phyloP scores from a whole-genome alignment of 2,113 vertebrate species.

The Sitta europaea region DNA sequence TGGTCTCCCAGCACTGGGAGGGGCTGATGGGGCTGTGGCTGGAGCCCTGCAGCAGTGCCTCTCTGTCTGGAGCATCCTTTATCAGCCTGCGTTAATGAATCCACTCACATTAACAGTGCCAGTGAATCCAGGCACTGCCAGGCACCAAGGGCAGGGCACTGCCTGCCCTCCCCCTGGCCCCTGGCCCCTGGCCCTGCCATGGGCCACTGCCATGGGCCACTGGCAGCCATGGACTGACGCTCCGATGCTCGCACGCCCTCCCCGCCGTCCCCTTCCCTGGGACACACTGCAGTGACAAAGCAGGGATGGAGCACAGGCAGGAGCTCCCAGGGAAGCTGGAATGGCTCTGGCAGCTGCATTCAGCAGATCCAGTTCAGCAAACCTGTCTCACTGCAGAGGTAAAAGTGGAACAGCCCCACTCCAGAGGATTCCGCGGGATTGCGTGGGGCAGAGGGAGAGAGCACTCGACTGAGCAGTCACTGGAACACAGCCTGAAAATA shows the following conservation, averaged over 20 bases:
- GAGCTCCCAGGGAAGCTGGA: neutral
- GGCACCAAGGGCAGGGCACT: neutral
- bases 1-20: neutral
- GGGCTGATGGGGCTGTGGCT: neutral
- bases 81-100: neutral
- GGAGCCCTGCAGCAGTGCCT: neutral
- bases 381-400: fast-evolving
- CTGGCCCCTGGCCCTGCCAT: fast-evolving
- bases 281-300: fast-evolving
- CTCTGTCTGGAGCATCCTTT: neutral
- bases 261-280: fast-evolving
- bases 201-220: fast-evolving
- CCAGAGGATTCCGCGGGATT: fast-evolving
- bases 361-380: neutral
- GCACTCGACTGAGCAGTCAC: fast-evolving
- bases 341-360: neutral
- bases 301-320: neutral
- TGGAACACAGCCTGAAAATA: neutral
- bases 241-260: fast-evolving
- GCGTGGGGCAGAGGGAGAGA: neutral
- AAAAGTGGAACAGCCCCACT: neutral
- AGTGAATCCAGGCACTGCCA: neutral
- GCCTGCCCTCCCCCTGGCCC: fast-evolving
- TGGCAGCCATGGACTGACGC: fast-evolving
- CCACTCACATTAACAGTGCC: fast-evolving